These are phyloP conservation scores for Hydractinia echinata DNA, from an alignment of 30 jellyfish, hydroid and myxozoan genomes.

Conservation along the genomic window DNA sequence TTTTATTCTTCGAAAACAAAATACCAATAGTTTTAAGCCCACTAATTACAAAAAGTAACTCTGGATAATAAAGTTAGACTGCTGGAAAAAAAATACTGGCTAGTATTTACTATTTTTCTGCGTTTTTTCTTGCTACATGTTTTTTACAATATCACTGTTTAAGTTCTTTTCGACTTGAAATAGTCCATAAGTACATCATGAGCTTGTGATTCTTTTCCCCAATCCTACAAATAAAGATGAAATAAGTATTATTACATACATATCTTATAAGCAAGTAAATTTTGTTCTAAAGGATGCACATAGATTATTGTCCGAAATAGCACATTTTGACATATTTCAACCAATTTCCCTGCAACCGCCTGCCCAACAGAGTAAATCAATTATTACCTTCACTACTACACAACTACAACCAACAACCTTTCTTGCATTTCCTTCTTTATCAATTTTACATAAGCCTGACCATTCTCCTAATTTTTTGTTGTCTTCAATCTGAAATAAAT, in stretches of 20 bases:
- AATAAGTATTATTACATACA: background rate
- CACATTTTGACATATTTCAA: background rate
- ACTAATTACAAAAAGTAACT: too few relatives aligned
- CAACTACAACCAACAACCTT: constrained; percentile 96
- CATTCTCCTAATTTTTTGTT: constrained; percentile 94
- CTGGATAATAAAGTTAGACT: too few relatives aligned
- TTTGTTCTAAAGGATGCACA: too few relatives aligned
- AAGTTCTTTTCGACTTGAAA: constrained; percentile 31
- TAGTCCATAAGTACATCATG: constrained; percentile 75
- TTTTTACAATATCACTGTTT: background rate
- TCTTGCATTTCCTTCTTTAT: constrained; percentile 94
- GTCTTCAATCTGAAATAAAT: constrained; percentile 66
- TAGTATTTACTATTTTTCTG: too few relatives aligned
- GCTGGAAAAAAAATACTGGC: too few relatives aligned
- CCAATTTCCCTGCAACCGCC: background rate
- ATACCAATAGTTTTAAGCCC: too few relatives aligned
- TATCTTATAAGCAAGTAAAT: background rate
- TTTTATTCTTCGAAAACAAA: too few relatives aligned
- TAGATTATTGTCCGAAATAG: background rate
- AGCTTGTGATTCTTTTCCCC: constrained; percentile 92
- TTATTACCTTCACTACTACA: constrained; percentile 84
- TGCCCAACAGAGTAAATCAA: background rate
- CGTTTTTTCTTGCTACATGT: too few relatives aligned
- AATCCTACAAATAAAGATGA: constrained; percentile 42
- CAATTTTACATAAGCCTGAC: constrained; percentile 99